phyloP scores from a whole-genome alignment of 2,113 vertebrate genomes.

The Pogona vitticeps region DNA sequence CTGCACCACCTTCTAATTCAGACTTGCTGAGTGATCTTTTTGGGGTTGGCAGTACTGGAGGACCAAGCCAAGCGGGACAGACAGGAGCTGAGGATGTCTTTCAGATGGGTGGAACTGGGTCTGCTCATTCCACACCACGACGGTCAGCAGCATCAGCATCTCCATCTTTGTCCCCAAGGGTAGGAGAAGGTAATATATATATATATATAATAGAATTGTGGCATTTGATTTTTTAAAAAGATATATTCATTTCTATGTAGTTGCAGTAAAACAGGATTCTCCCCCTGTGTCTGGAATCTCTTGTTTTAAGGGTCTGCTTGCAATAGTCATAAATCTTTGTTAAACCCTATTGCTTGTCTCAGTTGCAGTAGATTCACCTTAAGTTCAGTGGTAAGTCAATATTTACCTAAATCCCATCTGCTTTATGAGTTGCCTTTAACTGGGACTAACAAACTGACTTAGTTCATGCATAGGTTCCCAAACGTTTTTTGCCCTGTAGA shows the following conservation, averaged over 20 bases:
- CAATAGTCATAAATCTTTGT: background rate
- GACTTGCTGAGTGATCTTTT: conserved; percentile 94
- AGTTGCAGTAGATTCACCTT: no score
- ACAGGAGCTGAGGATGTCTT: conserved; percentile 74
- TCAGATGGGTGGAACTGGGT: conserved; percentile 77
- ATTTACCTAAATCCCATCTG: no score
- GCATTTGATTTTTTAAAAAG: rapidly evolving
- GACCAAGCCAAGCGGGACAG: conserved; percentile 69
- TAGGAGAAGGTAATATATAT: conserved; percentile 78
- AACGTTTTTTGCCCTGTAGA: no score
- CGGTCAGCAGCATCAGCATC: conserved; percentile 82
- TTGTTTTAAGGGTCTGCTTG: background rate
- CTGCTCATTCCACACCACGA: conserved; percentile 90
- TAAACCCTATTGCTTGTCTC: no score
- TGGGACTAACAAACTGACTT: background rate
- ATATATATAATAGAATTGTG: background rate
- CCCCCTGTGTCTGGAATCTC: background rate
- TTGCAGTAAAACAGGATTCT: background rate
- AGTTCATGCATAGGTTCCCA: no score
- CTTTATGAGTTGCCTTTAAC: background rate
- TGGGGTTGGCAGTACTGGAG: conserved; percentile 70
- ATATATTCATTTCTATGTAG: background rate
- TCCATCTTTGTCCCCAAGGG: conserved; percentile 83
- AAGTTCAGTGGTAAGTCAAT: no score
- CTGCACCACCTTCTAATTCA: conserved; percentile 81